Percentiles rank a stretch among this genome's conserved stretches.
Evolutionary conservation across 2,888 invertebrate genomes (phyloP).

Genomic region (Agrotis puta): DNA sequence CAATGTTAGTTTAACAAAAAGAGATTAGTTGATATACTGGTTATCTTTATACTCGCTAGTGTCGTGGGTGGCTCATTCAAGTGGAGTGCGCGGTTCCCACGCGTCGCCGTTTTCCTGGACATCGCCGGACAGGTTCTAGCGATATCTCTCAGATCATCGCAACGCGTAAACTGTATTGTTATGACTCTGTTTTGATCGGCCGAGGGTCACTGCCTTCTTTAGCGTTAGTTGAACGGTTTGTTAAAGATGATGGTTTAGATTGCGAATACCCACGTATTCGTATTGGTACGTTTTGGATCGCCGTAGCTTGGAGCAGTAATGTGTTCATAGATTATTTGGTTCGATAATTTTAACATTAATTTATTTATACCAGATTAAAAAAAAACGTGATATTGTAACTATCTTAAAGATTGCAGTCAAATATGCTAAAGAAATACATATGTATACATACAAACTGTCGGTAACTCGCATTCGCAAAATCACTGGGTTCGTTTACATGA

Average conservation of each 20-base stretch:
- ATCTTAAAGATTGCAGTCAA: too few relatives aligned
- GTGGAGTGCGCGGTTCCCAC: conserved; percentile 58
- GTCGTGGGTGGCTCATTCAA: conserved; percentile 69
- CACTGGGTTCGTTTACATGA: conserved; percentile 46
- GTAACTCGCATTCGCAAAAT: conserved; percentile 3
- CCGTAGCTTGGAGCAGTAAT: not conserved
- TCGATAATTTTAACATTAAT: too few relatives aligned
- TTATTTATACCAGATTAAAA: not conserved
- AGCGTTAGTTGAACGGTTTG: conserved; percentile 5
- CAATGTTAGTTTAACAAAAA: not conserved
- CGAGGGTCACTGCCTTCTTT: conserved; percentile 55
- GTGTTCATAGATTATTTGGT: not conserved
- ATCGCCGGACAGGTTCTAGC: conserved; percentile 46
- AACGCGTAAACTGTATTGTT: conserved; percentile 55
- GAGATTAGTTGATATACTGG: not conserved
- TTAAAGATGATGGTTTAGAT: conserved; percentile 7
- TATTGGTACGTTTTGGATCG: not conserved
- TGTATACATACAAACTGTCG: conserved; percentile 14
- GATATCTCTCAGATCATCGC: conserved; percentile 31
- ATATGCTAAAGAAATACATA: too few relatives aligned
- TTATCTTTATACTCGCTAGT: not conserved
- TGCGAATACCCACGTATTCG: not conserved
- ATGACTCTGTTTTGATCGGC: conserved; percentile 47
- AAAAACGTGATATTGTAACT: too few relatives aligned
- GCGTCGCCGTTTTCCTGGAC: conserved; percentile 58